phyloP scores from a whole-genome alignment of 2,888 invertebrate species.

The Rugalucina vietnamica region DNA sequence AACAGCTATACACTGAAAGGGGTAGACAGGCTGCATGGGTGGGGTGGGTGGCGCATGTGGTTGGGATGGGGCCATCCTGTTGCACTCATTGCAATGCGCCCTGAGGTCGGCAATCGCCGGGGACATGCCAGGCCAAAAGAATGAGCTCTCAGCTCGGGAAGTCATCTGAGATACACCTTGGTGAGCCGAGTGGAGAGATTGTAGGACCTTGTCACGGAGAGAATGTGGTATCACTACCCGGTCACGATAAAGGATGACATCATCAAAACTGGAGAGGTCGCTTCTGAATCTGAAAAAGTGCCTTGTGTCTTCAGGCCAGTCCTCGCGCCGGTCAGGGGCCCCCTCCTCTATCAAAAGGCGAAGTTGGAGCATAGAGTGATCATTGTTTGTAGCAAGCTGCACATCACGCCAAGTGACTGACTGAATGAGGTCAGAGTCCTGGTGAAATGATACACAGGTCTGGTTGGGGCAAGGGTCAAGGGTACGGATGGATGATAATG shows the following conservation, averaged over 20 bases:
- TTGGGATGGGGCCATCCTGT: neutral
- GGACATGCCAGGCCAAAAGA: neutral
- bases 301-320: neutral
- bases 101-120: neutral
- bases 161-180: constrained; percentile 55
- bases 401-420: neutral
- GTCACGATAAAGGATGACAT: constrained; percentile 51
- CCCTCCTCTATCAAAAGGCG: constrained; percentile 24
- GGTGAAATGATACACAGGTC: neutral
- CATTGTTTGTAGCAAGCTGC: neutral
- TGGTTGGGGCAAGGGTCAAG: neutral
- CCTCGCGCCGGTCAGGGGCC: neutral
- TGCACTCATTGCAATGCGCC: neutral
- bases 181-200: constrained; percentile 66
- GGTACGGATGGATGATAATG: neutral
- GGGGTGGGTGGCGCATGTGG: neutral
- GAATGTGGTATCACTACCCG: constrained; percentile 29
- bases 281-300: constrained; percentile 31
- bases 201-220: constrained; percentile 40
- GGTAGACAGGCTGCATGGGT: neutral
- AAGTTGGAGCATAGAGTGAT: constrained; percentile 37
- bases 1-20: neutral
- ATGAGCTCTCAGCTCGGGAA: neutral
- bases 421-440: neutral
- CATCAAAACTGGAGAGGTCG: constrained; percentile 41